Conservation (phyloP, 1,140 invertebrate species). For the Araneus ventricosus region DNA sequence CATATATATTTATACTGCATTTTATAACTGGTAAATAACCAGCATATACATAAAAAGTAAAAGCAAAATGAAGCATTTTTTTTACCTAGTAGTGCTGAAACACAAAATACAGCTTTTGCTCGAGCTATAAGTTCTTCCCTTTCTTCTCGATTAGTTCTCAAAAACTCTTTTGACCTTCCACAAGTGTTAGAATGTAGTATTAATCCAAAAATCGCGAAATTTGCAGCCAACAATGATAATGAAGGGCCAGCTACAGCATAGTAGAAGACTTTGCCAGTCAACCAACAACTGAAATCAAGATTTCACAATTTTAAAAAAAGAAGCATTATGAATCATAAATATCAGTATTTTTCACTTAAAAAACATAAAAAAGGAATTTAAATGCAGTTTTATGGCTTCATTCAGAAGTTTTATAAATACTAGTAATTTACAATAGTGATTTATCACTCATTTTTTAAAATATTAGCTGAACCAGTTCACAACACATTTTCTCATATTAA, state of each 20-base stretch:
- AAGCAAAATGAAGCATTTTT: background rate
- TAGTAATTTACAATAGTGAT: too few species aligned
- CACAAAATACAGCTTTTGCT: slow-evolving; percentile 57
- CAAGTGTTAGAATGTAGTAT: slow-evolving; percentile 80
- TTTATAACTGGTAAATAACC: too few species aligned
- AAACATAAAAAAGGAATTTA: too few species aligned
- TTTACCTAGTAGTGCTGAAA: slow-evolving; percentile 52
- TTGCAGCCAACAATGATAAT: slow-evolving; percentile 79
- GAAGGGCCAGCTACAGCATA: slow-evolving; percentile 80
- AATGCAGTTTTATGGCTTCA: too few species aligned
- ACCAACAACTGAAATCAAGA: slow-evolving; percentile 79
- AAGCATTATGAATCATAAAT: too few species aligned
- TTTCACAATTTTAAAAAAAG: background rate
- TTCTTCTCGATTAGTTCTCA: slow-evolving; percentile 80
- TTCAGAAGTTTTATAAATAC: too few species aligned
- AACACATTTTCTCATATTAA: too few species aligned
- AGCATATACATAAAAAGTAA: too few species aligned
- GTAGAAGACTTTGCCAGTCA: slow-evolving; percentile 80
- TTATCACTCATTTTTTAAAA: too few species aligned
- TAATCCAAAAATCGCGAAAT: slow-evolving; percentile 79
- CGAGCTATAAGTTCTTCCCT: slow-evolving; percentile 79
- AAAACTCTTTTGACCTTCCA: slow-evolving; percentile 78
- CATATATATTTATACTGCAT: too few species aligned
- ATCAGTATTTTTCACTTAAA: too few species aligned
- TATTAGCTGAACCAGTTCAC: too few species aligned